phyloP scores from a whole-genome alignment of 2,888 invertebrate genomes.

The Hymenopus coronatus region DNA sequence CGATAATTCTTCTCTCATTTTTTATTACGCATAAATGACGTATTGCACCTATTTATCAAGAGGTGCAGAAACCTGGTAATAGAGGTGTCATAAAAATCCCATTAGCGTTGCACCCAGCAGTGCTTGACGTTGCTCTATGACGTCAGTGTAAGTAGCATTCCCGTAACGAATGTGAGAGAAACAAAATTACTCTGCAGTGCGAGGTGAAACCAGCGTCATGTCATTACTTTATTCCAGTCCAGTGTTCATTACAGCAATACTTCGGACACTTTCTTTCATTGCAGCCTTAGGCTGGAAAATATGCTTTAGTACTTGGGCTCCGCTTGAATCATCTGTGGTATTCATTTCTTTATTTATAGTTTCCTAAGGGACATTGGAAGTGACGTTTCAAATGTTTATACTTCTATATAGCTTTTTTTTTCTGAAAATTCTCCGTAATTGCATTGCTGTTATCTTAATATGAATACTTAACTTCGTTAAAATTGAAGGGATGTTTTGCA shows the following conservation, averaged over 20 bases:
- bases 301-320: no score
- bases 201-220: background rate
- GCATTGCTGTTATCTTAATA: no score
- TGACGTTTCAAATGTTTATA: no score
- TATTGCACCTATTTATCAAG: background rate
- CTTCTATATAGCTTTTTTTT: no score
- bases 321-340: no score
- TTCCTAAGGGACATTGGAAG: no score
- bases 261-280: background rate
- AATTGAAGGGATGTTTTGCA: no score
- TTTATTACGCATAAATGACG: background rate
- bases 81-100: background rate
- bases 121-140: background rate
- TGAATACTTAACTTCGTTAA: no score
- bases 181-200: background rate
- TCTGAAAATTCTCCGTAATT: no score
- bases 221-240: background rate
- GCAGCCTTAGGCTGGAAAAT: background rate
- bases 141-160: background rate
- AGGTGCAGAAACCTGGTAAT: background rate
- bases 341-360: no score
- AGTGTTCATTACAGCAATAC: background rate
- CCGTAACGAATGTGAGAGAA: background rate
- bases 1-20: background rate
- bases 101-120: background rate